phyloP scores from a whole-genome alignment of 2,797 vertebrate genomes.

The Spea hammondii region DNA sequence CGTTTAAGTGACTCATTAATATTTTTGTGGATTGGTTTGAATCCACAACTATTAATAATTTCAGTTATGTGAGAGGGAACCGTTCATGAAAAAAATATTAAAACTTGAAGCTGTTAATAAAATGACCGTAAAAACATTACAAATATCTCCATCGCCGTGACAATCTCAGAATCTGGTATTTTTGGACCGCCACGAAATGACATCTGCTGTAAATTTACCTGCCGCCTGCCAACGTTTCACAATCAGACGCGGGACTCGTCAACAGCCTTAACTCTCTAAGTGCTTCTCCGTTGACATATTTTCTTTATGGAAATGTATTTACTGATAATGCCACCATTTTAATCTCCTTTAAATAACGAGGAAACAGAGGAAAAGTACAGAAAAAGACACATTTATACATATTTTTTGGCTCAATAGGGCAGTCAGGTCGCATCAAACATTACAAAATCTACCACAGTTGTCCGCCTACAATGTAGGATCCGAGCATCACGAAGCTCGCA shows the following conservation, averaged over 20 bases:
- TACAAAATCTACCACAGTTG: conserved; percentile 58
- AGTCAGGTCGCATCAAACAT: conserved; percentile 51
- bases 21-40: too few relatives aligned
- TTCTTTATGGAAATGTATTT: not conserved
- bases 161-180: too few relatives aligned
- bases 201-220: too few relatives aligned
- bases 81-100: too few relatives aligned
- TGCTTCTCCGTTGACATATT: not conserved
- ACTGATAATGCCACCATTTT: not conserved
- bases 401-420: conserved; percentile 62
- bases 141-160: too few relatives aligned
- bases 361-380: conserved; percentile 28
- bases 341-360: conserved; percentile 34
- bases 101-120: too few relatives aligned
- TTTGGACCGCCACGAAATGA: too few relatives aligned
- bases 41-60: too few relatives aligned
- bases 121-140: too few relatives aligned
- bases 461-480: conserved; percentile 54
- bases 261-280: conserved; percentile 20
- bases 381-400: conserved; percentile 35
- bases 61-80: too few relatives aligned
- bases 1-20: too few relatives aligned
- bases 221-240: too few relatives aligned
- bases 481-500: conserved; percentile 59
- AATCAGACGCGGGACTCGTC: not conserved